Percentiles rank a stretch among this genome's conserved stretches.
Conservation (phyloP, 2,888 invertebrate genomes). For the Drosophila macrospina region DNA sequence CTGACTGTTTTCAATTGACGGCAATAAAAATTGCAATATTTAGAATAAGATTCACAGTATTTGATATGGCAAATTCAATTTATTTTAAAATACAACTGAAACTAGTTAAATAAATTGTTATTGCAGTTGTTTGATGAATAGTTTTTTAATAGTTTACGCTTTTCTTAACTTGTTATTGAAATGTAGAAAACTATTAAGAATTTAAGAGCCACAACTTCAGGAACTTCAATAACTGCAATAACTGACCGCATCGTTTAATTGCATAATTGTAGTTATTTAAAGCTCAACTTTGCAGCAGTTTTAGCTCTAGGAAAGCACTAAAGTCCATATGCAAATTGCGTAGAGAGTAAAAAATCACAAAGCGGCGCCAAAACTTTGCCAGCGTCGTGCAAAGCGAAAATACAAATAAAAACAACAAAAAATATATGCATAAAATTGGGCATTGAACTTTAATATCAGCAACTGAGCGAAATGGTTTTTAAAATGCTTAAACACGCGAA, state of each 20-base stretch:
- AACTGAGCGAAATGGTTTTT: constrained; percentile 41
- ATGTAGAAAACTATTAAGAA: background rate
- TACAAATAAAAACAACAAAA: background rate
- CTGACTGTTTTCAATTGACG: constrained; percentile 12
- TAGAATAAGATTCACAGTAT: constrained; percentile 37
- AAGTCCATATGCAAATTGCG: constrained; percentile 19
- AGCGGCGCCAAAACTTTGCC: constrained; percentile 56
- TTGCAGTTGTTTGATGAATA: background rate
- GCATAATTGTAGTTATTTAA: background rate
- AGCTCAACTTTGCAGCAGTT: constrained; percentile 1
- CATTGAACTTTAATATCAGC: constrained; percentile 74
- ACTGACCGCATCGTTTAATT: constrained; percentile 4
- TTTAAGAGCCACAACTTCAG: no score
- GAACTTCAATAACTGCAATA: no score
- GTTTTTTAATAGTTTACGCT: background rate
- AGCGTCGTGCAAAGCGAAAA: constrained; percentile 44
- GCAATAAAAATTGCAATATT: constrained; percentile 29
- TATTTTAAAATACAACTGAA: constrained; percentile 2
- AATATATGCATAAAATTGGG: constrained; percentile 63
- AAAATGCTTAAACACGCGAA: constrained; percentile 70
- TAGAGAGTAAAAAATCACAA: constrained; percentile 13
- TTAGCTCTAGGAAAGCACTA: background rate
- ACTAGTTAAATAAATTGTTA: background rate
- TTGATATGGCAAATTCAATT: constrained; percentile 6
- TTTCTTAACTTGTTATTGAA: background rate